phyloP scores from a whole-genome alignment of 2,888 invertebrate genomes.

The Epistrophe eligans region DNA sequence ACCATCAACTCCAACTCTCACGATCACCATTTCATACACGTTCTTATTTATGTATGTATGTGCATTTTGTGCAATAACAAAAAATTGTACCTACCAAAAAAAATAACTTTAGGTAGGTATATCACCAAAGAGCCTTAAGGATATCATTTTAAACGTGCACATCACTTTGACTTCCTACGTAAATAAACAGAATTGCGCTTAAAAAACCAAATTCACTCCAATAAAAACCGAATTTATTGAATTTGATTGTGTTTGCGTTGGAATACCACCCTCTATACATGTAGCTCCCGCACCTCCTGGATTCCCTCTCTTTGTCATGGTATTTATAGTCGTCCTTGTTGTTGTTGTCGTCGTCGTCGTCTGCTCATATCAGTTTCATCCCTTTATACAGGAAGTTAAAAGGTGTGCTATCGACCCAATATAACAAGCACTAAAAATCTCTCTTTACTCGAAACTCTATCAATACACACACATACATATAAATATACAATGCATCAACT shows the following conservation, averaged over 20 bases:
- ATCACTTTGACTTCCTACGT: slow-evolving; percentile 74
- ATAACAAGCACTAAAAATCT: slow-evolving; percentile 69
- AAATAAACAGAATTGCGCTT: slow-evolving; percentile 60
- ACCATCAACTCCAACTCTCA: neutral
- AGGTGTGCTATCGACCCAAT: slow-evolving; percentile 76
- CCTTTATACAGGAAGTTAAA: slow-evolving; percentile 73
- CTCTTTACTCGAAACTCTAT: slow-evolving; percentile 49
- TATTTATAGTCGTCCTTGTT: neutral
- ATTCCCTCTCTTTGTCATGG: neutral
- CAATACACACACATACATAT: slow-evolving; percentile 42
- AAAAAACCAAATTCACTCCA: slow-evolving; percentile 69
- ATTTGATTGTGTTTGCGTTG: slow-evolving; percentile 75
- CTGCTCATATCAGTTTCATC: slow-evolving; percentile 56
- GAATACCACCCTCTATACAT: slow-evolving; percentile 48
- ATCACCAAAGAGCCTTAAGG: slow-evolving; percentile 70
- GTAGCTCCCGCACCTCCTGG: neutral
- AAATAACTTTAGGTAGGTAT: slow-evolving; percentile 36
- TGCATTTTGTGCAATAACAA: neutral
- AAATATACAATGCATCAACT: slow-evolving; percentile 1
- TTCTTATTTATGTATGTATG: neutral
- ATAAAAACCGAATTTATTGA: slow-evolving; percentile 76
- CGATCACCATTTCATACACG: neutral
- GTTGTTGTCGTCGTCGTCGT: slow-evolving; percentile 5
- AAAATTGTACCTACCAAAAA: slow-evolving; percentile 7
- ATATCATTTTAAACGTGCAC: slow-evolving; percentile 75